phyloP scores from a whole-genome alignment of 2,888 invertebrate genomes.

The Volucella bombylans region DNA sequence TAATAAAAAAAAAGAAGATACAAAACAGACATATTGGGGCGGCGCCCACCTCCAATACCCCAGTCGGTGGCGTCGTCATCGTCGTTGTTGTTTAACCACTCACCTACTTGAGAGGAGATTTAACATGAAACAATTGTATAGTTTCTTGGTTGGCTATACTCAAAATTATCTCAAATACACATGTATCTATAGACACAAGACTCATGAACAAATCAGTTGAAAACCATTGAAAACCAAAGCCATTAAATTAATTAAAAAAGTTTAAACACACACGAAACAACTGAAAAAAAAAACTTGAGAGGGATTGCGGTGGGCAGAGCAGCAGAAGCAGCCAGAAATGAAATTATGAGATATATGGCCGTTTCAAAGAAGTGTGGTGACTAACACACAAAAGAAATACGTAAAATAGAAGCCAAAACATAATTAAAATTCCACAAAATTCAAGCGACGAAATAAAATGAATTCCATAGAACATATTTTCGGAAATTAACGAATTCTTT shows the following conservation, averaged over 20 bases:
- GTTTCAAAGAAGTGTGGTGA: conserved; percentile 46
- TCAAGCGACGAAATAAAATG: conserved; percentile 74
- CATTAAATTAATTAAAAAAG: conserved; percentile 75
- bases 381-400: conserved; percentile 48
- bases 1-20: conserved; percentile 45
- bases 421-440: conserved; percentile 75
- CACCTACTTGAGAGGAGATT: conserved; percentile 42
- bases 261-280: conserved; percentile 48
- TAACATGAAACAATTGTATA: conserved; percentile 51
- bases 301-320: background rate
- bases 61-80: conserved; percentile 6
- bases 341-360: conserved; percentile 70
- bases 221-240: conserved; percentile 62
- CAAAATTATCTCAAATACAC: background rate
- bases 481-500: conserved; percentile 73
- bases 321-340: conserved; percentile 8
- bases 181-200: conserved; percentile 21
- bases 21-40: conserved; percentile 63
- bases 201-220: conserved; percentile 57
- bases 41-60: conserved; percentile 57
- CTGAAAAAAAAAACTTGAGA: conserved; percentile 24
- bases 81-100: background rate
- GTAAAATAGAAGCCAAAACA: conserved; percentile 74
- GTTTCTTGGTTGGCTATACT: conserved; percentile 28
- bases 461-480: conserved; percentile 73